Conservation (phyloP, 2,888 invertebrate genomes). For the Hydrotaea cyrtoneurina region DNA sequence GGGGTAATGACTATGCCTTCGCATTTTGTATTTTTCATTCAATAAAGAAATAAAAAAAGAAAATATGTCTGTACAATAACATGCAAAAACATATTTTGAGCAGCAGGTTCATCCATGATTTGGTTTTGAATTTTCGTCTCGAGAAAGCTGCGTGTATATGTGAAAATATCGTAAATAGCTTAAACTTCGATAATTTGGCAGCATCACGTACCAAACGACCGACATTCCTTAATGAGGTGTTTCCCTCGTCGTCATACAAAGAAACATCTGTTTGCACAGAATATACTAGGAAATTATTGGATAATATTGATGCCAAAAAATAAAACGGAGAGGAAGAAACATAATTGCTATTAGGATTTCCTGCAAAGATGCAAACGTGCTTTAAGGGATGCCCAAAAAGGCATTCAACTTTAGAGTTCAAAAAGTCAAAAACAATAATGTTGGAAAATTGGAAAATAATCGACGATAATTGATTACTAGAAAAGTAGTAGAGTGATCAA, state of each 20-base stretch:
- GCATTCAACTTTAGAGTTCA: too few relatives aligned
- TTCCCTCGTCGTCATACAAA: conserved; percentile 14
- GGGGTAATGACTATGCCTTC: too few relatives aligned
- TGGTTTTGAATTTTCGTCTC: not conserved
- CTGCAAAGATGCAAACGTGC: not conserved
- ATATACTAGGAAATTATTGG: conserved; percentile 12
- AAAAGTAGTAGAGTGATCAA: too few relatives aligned
- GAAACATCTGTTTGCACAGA: conserved; percentile 20
- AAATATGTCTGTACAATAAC: too few relatives aligned
- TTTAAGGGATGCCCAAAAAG: too few relatives aligned
- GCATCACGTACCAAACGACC: conserved; percentile 15
- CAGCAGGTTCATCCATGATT: not conserved
- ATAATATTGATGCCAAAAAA: conserved; percentile 5
- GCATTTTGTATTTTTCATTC: too few relatives aligned
- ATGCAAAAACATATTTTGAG: not conserved
- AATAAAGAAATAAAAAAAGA: too few relatives aligned
- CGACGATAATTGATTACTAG: too few relatives aligned
- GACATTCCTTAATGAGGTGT: conserved; percentile 29
- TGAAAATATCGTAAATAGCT: not conserved
- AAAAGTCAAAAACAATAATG: too few relatives aligned
- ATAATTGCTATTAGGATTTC: conserved; percentile 18
- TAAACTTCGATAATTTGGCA: conserved; percentile 15
- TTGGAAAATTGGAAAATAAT: too few relatives aligned
- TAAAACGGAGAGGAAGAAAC: not conserved
- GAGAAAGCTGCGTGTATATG: not conserved